Evolutionary conservation across 2,888 invertebrate genomes (phyloP), one percentile per base, ranked within the genome.

Genomic region (Allophyes oxyacanthae): DNA sequence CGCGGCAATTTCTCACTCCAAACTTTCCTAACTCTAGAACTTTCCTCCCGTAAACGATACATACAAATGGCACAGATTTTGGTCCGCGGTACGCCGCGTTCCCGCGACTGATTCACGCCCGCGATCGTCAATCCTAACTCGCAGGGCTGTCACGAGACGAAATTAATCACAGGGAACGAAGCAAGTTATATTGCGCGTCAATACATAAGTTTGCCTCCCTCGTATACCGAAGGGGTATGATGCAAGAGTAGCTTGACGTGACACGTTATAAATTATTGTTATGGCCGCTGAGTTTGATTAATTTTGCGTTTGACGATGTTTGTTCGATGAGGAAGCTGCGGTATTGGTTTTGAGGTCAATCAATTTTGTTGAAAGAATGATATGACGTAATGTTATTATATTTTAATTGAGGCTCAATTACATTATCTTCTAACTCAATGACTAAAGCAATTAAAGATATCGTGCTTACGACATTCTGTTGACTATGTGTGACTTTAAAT

Each of bases 31-130:
- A 28, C 45, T 56, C 28, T 10, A 20, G 10, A 73, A 71, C 51
- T 67, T 72, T 60, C 53, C 44, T 54, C 45, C 42, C 13, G 51
- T 55, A 62, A 64, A 64, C 62, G 62, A 71, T 64, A 60, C 51
- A 50, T 50, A 67, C 59, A 48, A 67, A 70, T 62, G 66, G 56
- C 38, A 48, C 33, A 32, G 56, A 60, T 56, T 64, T 62, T 37
- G 59, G 57, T 57, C 46, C 49, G 53, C 34, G 64, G 64, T 61
- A 40, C 25, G 41, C 68, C 70, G 51, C 64, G 62, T 32, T 60
- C 48, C 67, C 67, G 63, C 68, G 65, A 67, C 73, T 76, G 73
- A 79, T 77, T 81, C 76, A 68, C 73, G 67, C 75, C 65, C 69
- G 72, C 76, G 69, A 68, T 68, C 64, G 68, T 68, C 65, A 69